These are phyloP conservation scores for Trinorchestia longiramus DNA, from an alignment of 1,140 invertebrate species.

Conservation along the genomic window DNA sequence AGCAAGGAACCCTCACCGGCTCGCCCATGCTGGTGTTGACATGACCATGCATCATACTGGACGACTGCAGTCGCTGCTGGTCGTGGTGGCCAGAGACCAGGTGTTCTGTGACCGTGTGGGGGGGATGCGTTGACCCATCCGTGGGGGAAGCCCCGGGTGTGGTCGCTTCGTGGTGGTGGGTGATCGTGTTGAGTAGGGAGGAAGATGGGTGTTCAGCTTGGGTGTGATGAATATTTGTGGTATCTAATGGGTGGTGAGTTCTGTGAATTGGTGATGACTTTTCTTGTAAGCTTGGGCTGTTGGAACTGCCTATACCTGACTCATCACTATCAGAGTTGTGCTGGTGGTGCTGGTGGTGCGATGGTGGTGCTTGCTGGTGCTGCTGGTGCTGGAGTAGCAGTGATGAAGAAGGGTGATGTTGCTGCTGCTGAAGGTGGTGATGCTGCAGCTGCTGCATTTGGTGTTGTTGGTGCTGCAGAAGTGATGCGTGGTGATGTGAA, in stretches of 20 bases:
- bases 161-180: conserved; percentile 37
- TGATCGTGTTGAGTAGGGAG: background rate
- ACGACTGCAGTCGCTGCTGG: conserved; percentile 45
- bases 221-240: conserved; percentile 59
- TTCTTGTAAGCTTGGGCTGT: conserved; percentile 9
- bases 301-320: conserved; percentile 9
- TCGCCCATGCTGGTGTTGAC: conserved; percentile 58
- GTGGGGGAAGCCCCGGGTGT: conserved; percentile 11
- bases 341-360: background rate
- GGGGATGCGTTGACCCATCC: background rate
- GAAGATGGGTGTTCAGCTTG: conserved; percentile 53
- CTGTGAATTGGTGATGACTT: conserved; percentile 11
- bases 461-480: conserved; percentile 13
- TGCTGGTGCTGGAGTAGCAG: background rate
- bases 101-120: conserved; percentile 29
- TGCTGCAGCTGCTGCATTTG: conserved; percentile 29
- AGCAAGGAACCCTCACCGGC: background rate
- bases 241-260: conserved; percentile 48
- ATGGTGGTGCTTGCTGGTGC: conserved; percentile 8
- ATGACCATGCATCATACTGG: conserved; percentile 56
- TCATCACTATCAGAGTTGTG: conserved; percentile 37
- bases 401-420: background rate
- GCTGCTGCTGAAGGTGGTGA: background rate
- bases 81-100: conserved; percentile 10
- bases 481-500: background rate